Conservation (phyloP, 2,113 vertebrate species). For the Cettia cetti region DNA sequence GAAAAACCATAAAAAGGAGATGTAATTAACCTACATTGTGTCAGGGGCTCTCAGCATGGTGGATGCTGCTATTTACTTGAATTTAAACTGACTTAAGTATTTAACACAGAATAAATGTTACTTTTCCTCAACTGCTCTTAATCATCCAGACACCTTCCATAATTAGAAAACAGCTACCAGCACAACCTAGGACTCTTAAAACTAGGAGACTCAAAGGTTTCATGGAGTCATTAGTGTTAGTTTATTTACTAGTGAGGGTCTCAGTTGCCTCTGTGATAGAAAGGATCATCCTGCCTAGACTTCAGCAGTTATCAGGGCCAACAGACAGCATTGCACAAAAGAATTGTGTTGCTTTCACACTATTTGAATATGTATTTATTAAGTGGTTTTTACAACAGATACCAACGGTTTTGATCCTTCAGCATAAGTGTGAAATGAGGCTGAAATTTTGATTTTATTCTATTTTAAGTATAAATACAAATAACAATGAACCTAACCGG, state of each 20-base stretch:
- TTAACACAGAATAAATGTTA: neutral
- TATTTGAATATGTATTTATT: neutral
- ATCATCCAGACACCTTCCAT: neutral
- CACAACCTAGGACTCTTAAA: neutral
- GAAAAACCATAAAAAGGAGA: neutral
- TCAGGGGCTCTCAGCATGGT: neutral
- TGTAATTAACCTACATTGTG: neutral
- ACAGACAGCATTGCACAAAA: neutral
- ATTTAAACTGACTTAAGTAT: neutral
- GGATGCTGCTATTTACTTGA: neutral
- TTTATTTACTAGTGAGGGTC: neutral
- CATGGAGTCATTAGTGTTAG: neutral
- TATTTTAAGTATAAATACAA: neutral
- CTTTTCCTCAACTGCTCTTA: neutral
- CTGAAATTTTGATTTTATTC: neutral
- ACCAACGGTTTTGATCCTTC: neutral
- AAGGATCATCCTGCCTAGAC: neutral
- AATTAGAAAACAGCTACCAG: neutral
- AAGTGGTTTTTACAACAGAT: neutral
- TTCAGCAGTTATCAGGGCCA: accelerated
- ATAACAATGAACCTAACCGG: neutral
- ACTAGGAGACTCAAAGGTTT: neutral
- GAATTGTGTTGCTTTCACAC: neutral
- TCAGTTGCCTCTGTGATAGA: neutral
- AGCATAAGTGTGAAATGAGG: neutral